Evolutionary conservation across 1,140 invertebrate genomes (phyloP).

Genomic region (Aphidius gifuensis): DNA sequence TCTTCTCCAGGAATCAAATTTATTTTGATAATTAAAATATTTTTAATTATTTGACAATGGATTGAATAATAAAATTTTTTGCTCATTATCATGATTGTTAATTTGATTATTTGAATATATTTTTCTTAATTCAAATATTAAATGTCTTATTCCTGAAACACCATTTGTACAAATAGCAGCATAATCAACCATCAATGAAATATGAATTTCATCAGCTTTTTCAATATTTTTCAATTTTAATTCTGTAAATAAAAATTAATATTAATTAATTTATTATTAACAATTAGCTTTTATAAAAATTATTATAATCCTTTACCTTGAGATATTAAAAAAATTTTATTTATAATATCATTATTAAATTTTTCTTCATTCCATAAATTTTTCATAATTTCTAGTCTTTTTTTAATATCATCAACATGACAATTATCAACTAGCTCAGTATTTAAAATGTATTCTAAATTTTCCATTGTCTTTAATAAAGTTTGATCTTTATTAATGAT

Average conservation of each 20-base stretch:
- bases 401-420: conserved; percentile 44
- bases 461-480: conserved; percentile 36
- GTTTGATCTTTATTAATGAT: conserved; percentile 35
- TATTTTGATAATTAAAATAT: no score
- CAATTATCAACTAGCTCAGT: conserved; percentile 28
- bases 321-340: conserved; percentile 44
- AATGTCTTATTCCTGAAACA: conserved; percentile 52
- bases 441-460: conserved; percentile 38
- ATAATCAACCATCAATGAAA: conserved; percentile 51
- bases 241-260: conserved; percentile 38
- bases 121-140: conserved; percentile 44
- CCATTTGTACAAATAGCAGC: conserved; percentile 49
- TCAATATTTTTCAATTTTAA: conserved; percentile 41
- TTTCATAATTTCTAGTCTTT: conserved; percentile 47
- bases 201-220: conserved; percentile 49
- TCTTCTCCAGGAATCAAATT: no score
- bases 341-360: conserved; percentile 39
- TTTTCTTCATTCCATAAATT: conserved; percentile 51
- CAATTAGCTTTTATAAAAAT: conserved; percentile 9
- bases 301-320: conserved; percentile 38
- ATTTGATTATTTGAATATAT: conserved; percentile 17
- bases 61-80: conserved; percentile 11
- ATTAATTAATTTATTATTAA: conserved; percentile 2
- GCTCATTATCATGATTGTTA: neutral
- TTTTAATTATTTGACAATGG: neutral